Percentiles rank a stretch among this genome's conserved stretches.
Evolutionary conservation across 2,797 vertebrate genomes (phyloP).

Genomic region (Micromesistius poutassou): DNA sequence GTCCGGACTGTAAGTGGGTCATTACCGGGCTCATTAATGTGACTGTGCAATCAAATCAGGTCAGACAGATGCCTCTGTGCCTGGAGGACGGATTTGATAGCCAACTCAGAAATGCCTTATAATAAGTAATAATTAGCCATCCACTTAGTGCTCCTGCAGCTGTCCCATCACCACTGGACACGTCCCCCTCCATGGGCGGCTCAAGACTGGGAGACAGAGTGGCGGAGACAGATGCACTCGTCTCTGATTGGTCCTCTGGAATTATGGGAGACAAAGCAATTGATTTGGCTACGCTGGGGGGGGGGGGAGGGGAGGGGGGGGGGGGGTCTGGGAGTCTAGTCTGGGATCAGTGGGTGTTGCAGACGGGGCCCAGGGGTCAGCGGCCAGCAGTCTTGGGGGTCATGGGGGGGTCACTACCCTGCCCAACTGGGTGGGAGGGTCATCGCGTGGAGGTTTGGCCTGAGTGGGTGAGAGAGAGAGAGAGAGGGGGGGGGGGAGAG

Average conservation of each 20-base stretch:
- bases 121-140: slow-evolving; percentile 74
- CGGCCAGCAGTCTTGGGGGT: too few species aligned
- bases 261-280: slow-evolving; percentile 36
- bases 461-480: not conserved
- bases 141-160: slow-evolving; percentile 65
- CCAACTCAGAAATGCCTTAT: slow-evolving; percentile 68
- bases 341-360: too few species aligned
- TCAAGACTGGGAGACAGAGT: slow-evolving; percentile 57
- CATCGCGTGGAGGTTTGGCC: not conserved
- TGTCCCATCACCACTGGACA: slow-evolving; percentile 52
- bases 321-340: not conserved
- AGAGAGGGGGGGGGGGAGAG: not conserved
- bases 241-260: slow-evolving; percentile 53
- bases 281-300: not conserved
- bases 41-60: slow-evolving; percentile 74
- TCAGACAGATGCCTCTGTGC: slow-evolving; percentile 69
- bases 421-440: not conserved
- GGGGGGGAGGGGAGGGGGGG: not conserved
- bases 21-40: slow-evolving; percentile 71
- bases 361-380: too few species aligned
- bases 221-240: slow-evolving; percentile 36
- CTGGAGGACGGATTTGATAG: slow-evolving; percentile 67
- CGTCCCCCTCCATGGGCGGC: slow-evolving; percentile 64
- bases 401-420: not conserved
- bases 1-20: slow-evolving; percentile 62